phyloP scores from a whole-genome alignment of 2,888 invertebrate species.

The Trichogramma evanescens region DNA sequence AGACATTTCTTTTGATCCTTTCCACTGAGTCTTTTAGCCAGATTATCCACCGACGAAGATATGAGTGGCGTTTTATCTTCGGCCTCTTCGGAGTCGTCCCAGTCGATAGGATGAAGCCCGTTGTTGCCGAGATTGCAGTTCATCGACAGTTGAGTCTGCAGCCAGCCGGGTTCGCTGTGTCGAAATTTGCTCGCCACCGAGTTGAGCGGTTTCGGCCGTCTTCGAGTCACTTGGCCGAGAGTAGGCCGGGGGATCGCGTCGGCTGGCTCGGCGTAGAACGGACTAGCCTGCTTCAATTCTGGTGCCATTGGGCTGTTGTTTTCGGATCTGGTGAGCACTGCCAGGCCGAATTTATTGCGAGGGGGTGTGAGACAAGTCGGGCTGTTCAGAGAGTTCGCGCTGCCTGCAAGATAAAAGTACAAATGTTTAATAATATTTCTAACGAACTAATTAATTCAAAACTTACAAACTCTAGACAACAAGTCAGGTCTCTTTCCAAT shows the following conservation, averaged over 20 bases:
- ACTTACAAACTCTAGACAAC: constrained; percentile 44
- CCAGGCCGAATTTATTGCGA: constrained; percentile 40
- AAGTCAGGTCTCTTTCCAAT: constrained; percentile 41
- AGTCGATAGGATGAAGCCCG: constrained; percentile 40
- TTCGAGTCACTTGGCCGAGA: constrained; percentile 6
- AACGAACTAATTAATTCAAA: background rate
- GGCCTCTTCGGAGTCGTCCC: constrained; percentile 42
- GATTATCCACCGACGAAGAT: constrained; percentile 62
- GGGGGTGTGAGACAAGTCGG: constrained; percentile 40
- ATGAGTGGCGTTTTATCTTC: constrained; percentile 46
- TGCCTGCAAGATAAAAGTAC: constrained; percentile 42
- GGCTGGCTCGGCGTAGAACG: constrained; percentile 84
- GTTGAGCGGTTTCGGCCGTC: constrained; percentile 12
- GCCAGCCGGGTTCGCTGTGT: constrained; percentile 43
- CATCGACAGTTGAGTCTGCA: constrained; percentile 31
- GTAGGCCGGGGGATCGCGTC: constrained; percentile 56
- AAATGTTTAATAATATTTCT: background rate
- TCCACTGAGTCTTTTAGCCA: constrained; percentile 43
- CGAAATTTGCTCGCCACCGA: constrained; percentile 31
- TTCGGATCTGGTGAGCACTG: constrained; percentile 38
- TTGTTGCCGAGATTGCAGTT: constrained; percentile 22
- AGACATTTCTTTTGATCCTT: constrained; percentile 43
- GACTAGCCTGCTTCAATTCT: constrained; percentile 66
- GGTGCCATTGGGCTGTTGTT: constrained; percentile 41
- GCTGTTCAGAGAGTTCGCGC: constrained; percentile 54